Evolutionary conservation across 2,113 vertebrate genomes (phyloP), one percentile per base, ranked within the genome.

Genomic region (Colossoma macropomum): DNA sequence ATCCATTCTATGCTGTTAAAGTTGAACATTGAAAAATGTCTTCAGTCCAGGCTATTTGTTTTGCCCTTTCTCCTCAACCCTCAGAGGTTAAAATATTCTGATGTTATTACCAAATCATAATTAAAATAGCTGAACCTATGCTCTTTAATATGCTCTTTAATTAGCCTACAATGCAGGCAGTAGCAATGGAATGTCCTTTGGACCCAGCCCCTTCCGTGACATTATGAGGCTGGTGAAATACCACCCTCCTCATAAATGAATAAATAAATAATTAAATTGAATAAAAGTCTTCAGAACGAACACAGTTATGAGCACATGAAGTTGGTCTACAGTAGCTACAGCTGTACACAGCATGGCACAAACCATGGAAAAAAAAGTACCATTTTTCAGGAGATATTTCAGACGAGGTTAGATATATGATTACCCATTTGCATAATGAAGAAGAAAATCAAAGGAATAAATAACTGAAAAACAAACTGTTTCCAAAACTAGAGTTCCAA

Each of bases 141-240:
- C 38, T 50, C 69, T 81, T 62, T 73, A 62, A 80, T 80, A 45
- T 71, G 66, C 52, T 59, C 68, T 8, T 80, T 80, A 68, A 72
- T 80, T 80, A 80, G 69, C 32, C 34, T 56, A 50, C 54, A 63
- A 63, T 50, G 38, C 48, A 71, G 25, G n/a, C 56, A 50, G 56
- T 81, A 30, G 23, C 16, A 60, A 41, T n/a, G 21, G n/a, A 25
- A n/a, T 65, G 59, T 60, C 70, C 79, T 81, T 73, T 81, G 21
- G 17, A 52, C 30, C 13, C 21, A 11, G 12, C 13, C 0, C 0
- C n/a, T 45, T 50, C 12, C 50, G 63, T 41, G 63, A 45, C 50
- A 41, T 28, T 70, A 71, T 19, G 7, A 28, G 69, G n/a, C 25
- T 62, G 2, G 0, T n/a, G 2, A 62, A 62, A 62, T 62, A 62